Evolutionary conservation across 2,888 invertebrate genomes (phyloP).

Genomic region (Apoda limacodes): DNA sequence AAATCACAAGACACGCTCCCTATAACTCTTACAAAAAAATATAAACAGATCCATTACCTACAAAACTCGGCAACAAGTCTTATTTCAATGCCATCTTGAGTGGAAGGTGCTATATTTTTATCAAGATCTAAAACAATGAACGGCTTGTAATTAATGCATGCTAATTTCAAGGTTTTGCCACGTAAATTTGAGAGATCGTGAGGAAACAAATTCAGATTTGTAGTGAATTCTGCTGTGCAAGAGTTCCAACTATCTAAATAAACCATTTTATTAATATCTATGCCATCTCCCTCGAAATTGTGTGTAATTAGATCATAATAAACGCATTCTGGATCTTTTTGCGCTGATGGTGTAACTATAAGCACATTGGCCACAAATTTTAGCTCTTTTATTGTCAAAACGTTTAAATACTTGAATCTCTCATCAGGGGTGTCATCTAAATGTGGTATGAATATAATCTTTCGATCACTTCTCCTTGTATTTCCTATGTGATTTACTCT

Average conservation of each 20-base stretch:
- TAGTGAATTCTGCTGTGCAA: conserved; percentile 36
- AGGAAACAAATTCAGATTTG: conserved; percentile 48
- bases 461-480: conserved; percentile 53
- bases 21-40: too few species aligned
- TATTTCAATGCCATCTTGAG: conserved; percentile 68
- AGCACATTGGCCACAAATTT: conserved; percentile 44
- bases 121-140: conserved; percentile 63
- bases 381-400: conserved; percentile 39
- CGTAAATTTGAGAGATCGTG: conserved; percentile 53
- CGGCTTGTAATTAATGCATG: conserved; percentile 72
- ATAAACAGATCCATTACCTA: too few species aligned
- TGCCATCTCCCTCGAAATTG: conserved; percentile 42
- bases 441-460: conserved; percentile 49
- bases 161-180: conserved; percentile 58
- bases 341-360: conserved; percentile 26
- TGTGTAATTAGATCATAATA: conserved; percentile 54
- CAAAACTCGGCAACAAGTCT: conserved; percentile 61
- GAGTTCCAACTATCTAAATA: conserved; percentile 51
- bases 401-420: too few species aligned
- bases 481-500: conserved; percentile 39
- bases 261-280: conserved; percentile 27
- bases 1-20: too few species aligned
- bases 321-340: conserved; percentile 15
- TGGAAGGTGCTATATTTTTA: conserved; percentile 27
- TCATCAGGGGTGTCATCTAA: too few species aligned